Evolutionary conservation across 64 coral and sea anemone species (phyloP), one percentile per base, ranked within the genome.

Genomic region (Stichodactyla helianthus): DNA sequence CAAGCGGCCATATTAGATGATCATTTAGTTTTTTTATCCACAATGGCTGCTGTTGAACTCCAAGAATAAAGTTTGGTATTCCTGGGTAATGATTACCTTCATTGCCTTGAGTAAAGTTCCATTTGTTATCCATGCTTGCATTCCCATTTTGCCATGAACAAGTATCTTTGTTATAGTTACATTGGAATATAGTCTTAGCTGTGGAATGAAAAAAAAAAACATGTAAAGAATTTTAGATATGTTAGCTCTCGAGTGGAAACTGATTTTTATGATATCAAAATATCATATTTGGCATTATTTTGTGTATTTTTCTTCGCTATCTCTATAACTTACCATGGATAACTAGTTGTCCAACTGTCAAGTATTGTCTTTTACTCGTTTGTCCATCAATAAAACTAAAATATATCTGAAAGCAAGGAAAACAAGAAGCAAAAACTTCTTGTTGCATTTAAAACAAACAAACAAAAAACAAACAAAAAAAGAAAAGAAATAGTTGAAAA

Each of bases 61-160:
- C 2, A 44, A 2, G 35, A 44, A 44, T 44, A 44, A 44, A 16
- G 16, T 70, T 16, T 79, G n/a, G 25, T 79, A 35, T 79, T 23
- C 18, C 16, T 54, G 13, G 18, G 17, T 54, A 5, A 17, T 22
- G 0, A 81, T 81, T 54, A 50, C 31, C 35, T 15, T 51, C 31
- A 50, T 50, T 15, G 17, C 52, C 35, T 81, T 54, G 13, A 7
- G 78, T 51, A 17, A 81, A n/a, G 13, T 81, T 81, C 78, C 78
- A 81, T 50, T 54, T 6, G 10, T 81, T 50, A 16, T 81, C 0
- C 52, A 50, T 54, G 3, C 2, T 13, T 44, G 9, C 11, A 3
- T 81, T n/a, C 14, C 52, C 31, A n/a, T 81, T 81, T 26, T 81
- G 6, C 78, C 78, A 81, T 23, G 78, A 81, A 54, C 78, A 81